Percentiles rank a stretch among this genome's conserved stretches.
Evolutionary conservation across 2,888 invertebrate genomes (phyloP).

Genomic region (Drosophila melanocephala): DNA sequence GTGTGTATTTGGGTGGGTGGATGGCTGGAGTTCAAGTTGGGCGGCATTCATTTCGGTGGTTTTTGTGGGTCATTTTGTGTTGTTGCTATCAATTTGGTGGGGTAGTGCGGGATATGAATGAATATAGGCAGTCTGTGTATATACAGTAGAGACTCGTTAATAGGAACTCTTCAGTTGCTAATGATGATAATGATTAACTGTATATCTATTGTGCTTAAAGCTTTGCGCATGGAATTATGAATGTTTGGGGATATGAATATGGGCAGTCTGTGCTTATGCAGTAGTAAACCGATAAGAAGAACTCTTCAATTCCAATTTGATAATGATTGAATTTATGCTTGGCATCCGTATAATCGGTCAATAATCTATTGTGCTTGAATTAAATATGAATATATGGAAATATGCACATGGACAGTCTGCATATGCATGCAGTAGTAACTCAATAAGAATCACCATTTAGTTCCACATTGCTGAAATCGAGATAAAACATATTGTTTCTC

Average conservation of each 20-base stretch:
- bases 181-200: not conserved
- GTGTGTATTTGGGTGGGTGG: conserved; percentile 4
- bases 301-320: not conserved
- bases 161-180: not conserved
- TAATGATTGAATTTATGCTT: not conserved
- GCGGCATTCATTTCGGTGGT: conserved; percentile 51
- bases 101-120: conserved; percentile 19
- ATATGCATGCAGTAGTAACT: not conserved
- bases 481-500: not conserved
- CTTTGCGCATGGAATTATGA: not conserved
- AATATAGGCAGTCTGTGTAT: not conserved
- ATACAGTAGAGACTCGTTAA: conserved; percentile 1
- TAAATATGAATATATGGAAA: not conserved
- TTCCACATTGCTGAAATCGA: not conserved
- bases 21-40: conserved; percentile 12
- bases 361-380: not conserved
- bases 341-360: not conserved
- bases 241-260: not conserved
- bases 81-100: conserved; percentile 58
- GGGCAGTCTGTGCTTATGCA: not conserved
- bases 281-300: not conserved
- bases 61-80: conserved; percentile 78
- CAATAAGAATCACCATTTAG: not conserved
- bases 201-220: not conserved
- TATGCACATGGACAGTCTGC: not conserved